Percentiles rank a stretch among this genome's conserved stretches.
phyloP scores from a whole-genome alignment of 2,888 invertebrate species.

The Leptinotarsa juncta region DNA sequence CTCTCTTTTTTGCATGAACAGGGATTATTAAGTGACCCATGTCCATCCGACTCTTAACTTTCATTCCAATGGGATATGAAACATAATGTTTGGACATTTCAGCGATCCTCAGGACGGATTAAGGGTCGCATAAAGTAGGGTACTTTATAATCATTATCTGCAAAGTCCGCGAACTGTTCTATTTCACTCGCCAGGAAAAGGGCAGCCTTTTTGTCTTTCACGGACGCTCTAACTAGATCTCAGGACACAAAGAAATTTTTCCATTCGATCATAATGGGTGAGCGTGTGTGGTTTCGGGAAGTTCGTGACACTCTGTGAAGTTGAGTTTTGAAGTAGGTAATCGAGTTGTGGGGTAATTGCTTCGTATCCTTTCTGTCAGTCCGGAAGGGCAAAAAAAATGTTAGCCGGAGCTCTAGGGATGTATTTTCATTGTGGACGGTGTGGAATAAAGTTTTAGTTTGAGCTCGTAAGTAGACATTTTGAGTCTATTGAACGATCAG shows the following conservation, averaged over 20 bases:
- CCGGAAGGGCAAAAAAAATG: too few species aligned
- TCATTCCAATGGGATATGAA: constrained; percentile 33
- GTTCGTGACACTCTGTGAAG: constrained; percentile 5
- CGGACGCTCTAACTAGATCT: neutral
- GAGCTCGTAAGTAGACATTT: too few species aligned
- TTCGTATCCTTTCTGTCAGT: neutral
- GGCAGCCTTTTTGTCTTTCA: constrained; percentile 21
- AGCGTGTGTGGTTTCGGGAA: neutral
- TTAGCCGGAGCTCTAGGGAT: too few species aligned
- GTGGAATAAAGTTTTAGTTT: too few species aligned
- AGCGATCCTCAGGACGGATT: constrained; percentile 49
- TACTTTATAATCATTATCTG: constrained; percentile 61
- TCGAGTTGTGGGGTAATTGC: neutral
- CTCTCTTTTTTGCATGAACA: neutral
- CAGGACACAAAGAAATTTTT: constrained; percentile 3
- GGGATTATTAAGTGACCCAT: neutral
- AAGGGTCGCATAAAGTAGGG: constrained; percentile 59
- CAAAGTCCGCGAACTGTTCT: constrained; percentile 54
- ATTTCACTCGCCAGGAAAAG: constrained; percentile 48
- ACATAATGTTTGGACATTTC: constrained; percentile 58
- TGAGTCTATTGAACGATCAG: too few species aligned
- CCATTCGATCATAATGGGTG: neutral
- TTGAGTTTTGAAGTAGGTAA: neutral
- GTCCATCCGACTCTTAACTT: neutral
- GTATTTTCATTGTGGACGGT: too few species aligned